These are phyloP conservation scores for Hybos culiciformis DNA, from an alignment of 2,888 invertebrate genomes.

Conservation along the genomic window DNA sequence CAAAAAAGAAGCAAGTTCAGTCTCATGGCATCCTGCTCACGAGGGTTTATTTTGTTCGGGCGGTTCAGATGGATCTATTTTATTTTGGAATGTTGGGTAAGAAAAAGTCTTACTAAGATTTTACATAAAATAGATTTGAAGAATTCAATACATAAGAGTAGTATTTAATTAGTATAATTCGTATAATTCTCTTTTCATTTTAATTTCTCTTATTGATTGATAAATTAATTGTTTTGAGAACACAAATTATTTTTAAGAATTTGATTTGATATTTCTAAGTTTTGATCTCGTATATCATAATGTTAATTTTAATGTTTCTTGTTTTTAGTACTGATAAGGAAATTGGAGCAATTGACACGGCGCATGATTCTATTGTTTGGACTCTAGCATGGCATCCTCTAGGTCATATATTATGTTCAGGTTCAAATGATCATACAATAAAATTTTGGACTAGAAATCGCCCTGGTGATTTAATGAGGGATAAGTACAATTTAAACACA, in stretches of 20 bases:
- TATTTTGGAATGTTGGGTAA: conserved; percentile 97
- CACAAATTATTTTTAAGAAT: no score
- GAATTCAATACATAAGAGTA: no score
- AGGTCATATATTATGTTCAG: conserved; percentile 96
- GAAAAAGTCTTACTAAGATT: no score
- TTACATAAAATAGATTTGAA: no score
- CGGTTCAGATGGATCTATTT: conserved; percentile 94
- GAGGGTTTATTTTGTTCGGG: conserved; percentile 96
- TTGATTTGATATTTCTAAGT: no score
- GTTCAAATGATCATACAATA: conserved; percentile 98
- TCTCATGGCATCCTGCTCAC: conserved; percentile 97
- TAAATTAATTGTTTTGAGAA: no score
- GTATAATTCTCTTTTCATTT: background rate
- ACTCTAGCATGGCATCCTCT: conserved; percentile 98
- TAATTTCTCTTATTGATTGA: conserved; percentile 5
- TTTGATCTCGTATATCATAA: no score
- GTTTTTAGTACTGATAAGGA: conserved; percentile 77
- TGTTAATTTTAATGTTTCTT: no score
- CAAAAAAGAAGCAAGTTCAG: conserved; percentile 95
- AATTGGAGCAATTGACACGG: conserved; percentile 94
- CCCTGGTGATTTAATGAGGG: conserved; percentile 96
- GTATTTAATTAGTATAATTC: background rate
- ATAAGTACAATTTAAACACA: conserved; percentile 92
- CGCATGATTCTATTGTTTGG: conserved; percentile 99
- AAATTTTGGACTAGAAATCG: conserved; percentile 99